Percentiles rank a stretch among this genome's conserved stretches.
These are phyloP conservation scores for Arctocebus calabarensis DNA, from an alignment of 2,797 vertebrate species.

Conservation along the genomic window DNA sequence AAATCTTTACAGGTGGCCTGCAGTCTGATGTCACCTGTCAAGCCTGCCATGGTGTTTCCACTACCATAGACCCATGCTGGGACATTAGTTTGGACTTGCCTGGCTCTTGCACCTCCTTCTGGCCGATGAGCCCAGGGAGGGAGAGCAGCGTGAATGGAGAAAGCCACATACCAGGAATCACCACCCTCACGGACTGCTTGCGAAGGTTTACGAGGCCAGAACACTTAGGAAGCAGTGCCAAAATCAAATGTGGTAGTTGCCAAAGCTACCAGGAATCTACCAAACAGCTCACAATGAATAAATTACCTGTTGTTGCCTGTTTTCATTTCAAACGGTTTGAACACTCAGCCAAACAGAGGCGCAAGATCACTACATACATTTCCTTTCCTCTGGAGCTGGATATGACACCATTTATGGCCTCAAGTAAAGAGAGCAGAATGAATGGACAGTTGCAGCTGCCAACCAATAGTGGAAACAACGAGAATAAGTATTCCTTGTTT, in stretches of 20 bases:
- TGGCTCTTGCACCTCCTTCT: conserved; percentile 98
- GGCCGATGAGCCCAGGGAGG: conserved; percentile 97
- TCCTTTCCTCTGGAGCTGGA: conserved; percentile 99
- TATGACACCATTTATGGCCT: conserved; percentile 99
- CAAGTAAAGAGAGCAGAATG: conserved; percentile 99
- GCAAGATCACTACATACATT: conserved; percentile 99
- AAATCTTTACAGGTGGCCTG: conserved; percentile 94
- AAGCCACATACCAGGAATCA: conserved; percentile 95
- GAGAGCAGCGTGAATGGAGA: conserved; percentile 96
- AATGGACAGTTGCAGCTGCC: conserved; percentile 98
- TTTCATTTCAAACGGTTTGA: conserved; percentile 99
- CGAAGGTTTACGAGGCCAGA: conserved; percentile 99
- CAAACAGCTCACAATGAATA: conserved; percentile 99
- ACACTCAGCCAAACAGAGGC: conserved; percentile 98
- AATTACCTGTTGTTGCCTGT: conserved; percentile 99
- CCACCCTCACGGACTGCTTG: conserved; percentile 98
- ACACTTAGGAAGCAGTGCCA: conserved; percentile 99
- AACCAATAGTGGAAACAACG: conserved; percentile 96
- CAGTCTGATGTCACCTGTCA: conserved; percentile 95
- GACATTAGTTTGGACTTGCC: conserved; percentile 99
- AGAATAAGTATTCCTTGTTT: conserved; percentile 99
- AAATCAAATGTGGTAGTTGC: conserved; percentile 99
- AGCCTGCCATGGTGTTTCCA: conserved; percentile 96
- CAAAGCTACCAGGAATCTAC: conserved; percentile 99
- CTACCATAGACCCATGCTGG: conserved; percentile 99